Base-by-base conservation (phyloP, 2,888 invertebrate species). In the Baronia brevicornis region DNA sequence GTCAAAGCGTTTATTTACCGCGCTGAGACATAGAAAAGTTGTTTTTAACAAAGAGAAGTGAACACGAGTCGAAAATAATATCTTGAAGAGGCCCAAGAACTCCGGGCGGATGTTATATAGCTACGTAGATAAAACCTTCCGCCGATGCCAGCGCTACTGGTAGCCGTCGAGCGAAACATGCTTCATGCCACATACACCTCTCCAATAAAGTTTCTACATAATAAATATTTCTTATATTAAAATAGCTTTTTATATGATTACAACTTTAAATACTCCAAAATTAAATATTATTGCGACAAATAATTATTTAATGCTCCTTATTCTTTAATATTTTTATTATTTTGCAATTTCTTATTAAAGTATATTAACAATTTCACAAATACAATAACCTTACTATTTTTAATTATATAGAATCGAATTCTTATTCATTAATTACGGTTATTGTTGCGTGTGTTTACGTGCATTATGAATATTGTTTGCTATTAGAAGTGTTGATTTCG, bases 71-170 rank as follows among this genome's bases (percentile, higher is more conserved):
- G 64, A 73, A 78, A 79, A 72, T 77, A 77, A 75, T 62, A 67
- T 68, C 62, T 66, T 56, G 61, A 65, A 65, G 72, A 78, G 75
- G 79, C 78, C 78, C 77, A 60, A 55, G 55, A 61, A 59, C 59
- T 69, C 69, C 67, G 77, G 67, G 69, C 82, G 82, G 82, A 82
- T 82, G 78, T 77, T 70, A 68, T 79, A 79, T 79, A 80, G 77
- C 71, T 80, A 80, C 73, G 79, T 80, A 82, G 82, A 80, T 82
- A 80, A 82, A 84, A 84, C 84, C 84, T 84, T 84, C 84, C 84
- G 82, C 78, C 80, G 80, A 57, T 45, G 43, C 43, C 67, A 75
- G 79, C 82, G 82, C 84, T 67, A 57, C 79, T 65, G 41, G 71
- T 52, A 82, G 78, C 54, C 60, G 60, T 64, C 58, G 60, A 65